A percentile compares a stretch with the other conserved stretches of the same genome.
Evolutionary conservation across 2,797 vertebrate genomes (phyloP).

Genomic region (Lophius americanus): DNA sequence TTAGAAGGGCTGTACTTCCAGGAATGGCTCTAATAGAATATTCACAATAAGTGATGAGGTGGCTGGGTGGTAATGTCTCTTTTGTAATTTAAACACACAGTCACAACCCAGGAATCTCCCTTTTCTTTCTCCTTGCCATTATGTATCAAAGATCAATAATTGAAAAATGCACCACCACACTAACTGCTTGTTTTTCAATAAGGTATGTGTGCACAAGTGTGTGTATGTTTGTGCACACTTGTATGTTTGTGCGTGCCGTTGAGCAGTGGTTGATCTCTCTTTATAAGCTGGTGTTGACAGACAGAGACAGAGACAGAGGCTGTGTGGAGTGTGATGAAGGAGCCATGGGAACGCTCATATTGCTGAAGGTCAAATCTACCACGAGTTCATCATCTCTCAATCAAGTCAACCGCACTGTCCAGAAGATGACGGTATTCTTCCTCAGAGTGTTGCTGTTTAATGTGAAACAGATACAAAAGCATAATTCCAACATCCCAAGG

Average conservation of each 20-base stretch:
- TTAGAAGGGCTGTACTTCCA: constrained; percentile 34
- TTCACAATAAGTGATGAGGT: background rate
- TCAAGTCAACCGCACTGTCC: constrained; percentile 18
- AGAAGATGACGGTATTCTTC: constrained; percentile 12
- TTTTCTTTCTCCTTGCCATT: constrained; percentile 38
- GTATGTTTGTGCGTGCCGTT: constrained; percentile 31
- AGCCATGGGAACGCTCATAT: constrained; percentile 50
- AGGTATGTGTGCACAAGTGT: constrained; percentile 19
- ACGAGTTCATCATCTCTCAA: constrained; percentile 55
- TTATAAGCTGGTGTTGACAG: constrained; percentile 75
- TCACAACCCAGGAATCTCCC: constrained; percentile 43
- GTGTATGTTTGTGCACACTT: constrained; percentile 19
- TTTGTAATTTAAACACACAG: constrained; percentile 28
- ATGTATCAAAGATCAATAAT: constrained; percentile 20
- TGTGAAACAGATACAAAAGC: background rate
- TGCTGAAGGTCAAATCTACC: constrained; percentile 68
- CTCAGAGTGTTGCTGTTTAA: background rate
- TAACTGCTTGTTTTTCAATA: constrained; percentile 16
- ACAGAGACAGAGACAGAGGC: constrained; percentile 62
- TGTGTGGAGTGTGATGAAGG: constrained; percentile 61
- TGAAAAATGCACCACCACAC: constrained; percentile 17
- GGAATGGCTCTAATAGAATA: constrained; percentile 54
- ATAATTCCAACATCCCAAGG: background rate
- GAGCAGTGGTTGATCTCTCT: constrained; percentile 44
- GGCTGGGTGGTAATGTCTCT: constrained; percentile 10